Evolutionary conservation across 2,888 invertebrate genomes (phyloP).

Genomic region (Laspeyria flexula): DNA sequence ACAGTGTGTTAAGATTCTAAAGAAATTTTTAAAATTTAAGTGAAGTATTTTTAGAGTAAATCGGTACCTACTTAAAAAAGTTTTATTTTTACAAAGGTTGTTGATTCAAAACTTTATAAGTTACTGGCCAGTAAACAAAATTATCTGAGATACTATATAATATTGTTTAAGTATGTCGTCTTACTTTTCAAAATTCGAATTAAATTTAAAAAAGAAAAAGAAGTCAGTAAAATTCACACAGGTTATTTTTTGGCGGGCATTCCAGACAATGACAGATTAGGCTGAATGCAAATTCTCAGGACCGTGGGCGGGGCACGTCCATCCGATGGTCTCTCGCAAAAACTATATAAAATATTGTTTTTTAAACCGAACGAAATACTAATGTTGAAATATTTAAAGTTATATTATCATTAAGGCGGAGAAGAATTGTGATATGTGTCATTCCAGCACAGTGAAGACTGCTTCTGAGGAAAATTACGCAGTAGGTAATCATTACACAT

Average conservation of each 20-base stretch:
- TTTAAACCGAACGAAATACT: constrained; percentile 39
- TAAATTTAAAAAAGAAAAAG: constrained; percentile 18
- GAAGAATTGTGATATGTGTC: background rate
- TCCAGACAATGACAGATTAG: constrained; percentile 77
- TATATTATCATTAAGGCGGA: constrained; percentile 14
- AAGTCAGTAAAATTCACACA: constrained; percentile 21
- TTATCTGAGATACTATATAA: too few relatives aligned
- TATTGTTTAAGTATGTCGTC: background rate
- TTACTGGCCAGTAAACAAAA: too few relatives aligned
- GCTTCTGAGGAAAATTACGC: constrained; percentile 1
- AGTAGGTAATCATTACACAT: background rate
- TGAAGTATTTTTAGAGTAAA: too few relatives aligned
- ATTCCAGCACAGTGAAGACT: background rate
- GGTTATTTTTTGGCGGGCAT: constrained; percentile 38
- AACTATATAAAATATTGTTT: constrained; percentile 56
- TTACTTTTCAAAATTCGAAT: constrained; percentile 11
- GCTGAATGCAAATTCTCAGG: constrained; percentile 69
- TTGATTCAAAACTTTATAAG: too few relatives aligned
- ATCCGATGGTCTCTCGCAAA: constrained; percentile 53
- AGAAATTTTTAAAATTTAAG: too few relatives aligned
- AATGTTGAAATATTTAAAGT: constrained; percentile 17
- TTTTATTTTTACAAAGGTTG: too few relatives aligned
- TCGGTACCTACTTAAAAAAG: too few relatives aligned
- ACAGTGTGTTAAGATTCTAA: too few relatives aligned
- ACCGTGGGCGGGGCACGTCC: constrained; percentile 67